Conservation (phyloP, 2,888 invertebrate species). For the Amphiduros pacificus region DNA sequence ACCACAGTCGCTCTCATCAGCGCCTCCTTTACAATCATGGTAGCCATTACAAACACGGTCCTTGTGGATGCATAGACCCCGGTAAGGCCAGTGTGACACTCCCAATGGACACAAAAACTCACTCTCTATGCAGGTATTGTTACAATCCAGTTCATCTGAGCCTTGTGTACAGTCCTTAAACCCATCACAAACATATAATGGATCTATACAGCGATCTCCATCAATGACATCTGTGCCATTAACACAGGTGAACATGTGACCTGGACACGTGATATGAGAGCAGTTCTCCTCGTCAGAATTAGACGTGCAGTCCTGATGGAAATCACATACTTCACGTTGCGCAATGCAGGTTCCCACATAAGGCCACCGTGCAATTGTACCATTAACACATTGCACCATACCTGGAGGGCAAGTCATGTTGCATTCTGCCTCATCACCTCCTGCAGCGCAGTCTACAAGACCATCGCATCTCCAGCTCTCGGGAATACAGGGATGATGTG, state of each 20-base stretch:
- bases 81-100: conserved; percentile 6
- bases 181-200: background rate
- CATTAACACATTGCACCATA: conserved; percentile 10
- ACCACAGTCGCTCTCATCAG: conserved; percentile 17
- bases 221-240: background rate
- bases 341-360: conserved; percentile 7
- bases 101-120: conserved; percentile 19
- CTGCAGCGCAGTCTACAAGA: conserved; percentile 15
- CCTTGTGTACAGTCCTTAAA: conserved; percentile 13
- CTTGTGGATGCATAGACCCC: conserved; percentile 11
- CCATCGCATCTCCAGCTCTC: conserved; percentile 15
- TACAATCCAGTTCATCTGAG: conserved; percentile 17
- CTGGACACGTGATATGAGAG: background rate
- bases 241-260: background rate
- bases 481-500: conserved; percentile 6
- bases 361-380: background rate
- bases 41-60: conserved; percentile 17
- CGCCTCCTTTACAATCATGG: conserved; percentile 20
- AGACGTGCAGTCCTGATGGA: conserved; percentile 12
- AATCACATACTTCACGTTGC: conserved; percentile 10
- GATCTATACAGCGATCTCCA: background rate
- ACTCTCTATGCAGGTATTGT: conserved; percentile 7
- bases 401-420: conserved; percentile 1
- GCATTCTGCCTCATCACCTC: conserved; percentile 19
- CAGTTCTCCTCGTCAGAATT: conserved; percentile 10